Percentiles rank a stretch among this genome's conserved stretches.
phyloP scores from a whole-genome alignment of 2,888 invertebrate genomes.

The Thera britannica region DNA sequence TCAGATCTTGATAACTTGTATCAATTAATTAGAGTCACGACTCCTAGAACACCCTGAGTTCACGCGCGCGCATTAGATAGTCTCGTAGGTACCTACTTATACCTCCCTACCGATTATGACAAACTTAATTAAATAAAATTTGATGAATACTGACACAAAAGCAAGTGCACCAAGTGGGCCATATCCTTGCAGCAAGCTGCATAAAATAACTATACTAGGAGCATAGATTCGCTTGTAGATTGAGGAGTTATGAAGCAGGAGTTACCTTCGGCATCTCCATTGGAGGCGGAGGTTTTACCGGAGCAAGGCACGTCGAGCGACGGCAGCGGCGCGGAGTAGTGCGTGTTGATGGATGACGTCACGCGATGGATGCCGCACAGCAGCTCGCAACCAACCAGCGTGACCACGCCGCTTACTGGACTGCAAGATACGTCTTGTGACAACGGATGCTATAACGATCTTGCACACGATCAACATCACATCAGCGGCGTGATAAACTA shows the following conservation, averaged over 20 bases:
- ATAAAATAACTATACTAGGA: no score
- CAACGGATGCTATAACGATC: not conserved
- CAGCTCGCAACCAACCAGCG: slow-evolving; percentile 86
- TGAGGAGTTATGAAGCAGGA: not conserved
- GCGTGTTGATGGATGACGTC: slow-evolving; percentile 74
- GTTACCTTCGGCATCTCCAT: slow-evolving; percentile 25
- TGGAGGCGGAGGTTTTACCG: slow-evolving; percentile 30
- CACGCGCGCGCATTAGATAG: not conserved
- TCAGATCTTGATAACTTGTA: slow-evolving; percentile 4
- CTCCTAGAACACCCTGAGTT: slow-evolving; percentile 1
- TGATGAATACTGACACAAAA: no score
- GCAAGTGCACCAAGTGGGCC: no score
- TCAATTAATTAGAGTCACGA: slow-evolving; percentile 4
- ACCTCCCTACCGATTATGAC: no score
- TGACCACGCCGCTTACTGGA: slow-evolving; percentile 84
- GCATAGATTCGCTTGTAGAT: no score
- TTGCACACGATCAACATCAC: no score
- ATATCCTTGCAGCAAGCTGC: no score
- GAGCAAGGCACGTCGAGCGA: slow-evolving; percentile 44
- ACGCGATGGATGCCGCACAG: slow-evolving; percentile 86
- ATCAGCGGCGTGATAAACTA: no score
- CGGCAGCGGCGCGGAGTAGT: slow-evolving; percentile 55
- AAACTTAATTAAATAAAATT: no score
- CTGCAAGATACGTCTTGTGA: slow-evolving; percentile 50
- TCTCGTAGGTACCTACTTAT: no score